Conservation (phyloP, 1,140 invertebrate genomes). For the Acromyrmex echinatior region DNA sequence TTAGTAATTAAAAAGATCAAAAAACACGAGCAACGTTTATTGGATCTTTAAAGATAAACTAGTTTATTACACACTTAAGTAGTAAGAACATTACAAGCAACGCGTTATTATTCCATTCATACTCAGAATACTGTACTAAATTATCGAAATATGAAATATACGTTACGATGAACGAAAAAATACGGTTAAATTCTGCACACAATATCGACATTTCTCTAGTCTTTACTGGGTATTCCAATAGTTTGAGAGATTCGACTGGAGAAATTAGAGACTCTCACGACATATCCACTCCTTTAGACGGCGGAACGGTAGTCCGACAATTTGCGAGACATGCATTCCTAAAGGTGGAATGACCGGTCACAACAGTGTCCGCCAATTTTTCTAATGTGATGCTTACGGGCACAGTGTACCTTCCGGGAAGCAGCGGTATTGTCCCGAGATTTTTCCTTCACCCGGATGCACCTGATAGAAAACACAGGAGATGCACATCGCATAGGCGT, state of each 20-base stretch:
- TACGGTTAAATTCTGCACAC: background rate
- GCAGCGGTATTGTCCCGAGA: constrained; percentile 73
- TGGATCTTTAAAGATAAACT: too few relatives aligned
- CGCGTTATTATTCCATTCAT: too few relatives aligned
- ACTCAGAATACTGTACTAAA: background rate
- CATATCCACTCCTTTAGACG: background rate
- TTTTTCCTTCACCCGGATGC: constrained; percentile 67
- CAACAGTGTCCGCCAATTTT: constrained; percentile 79
- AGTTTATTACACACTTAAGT: too few relatives aligned
- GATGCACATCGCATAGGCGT: constrained; percentile 24
- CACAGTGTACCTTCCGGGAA: constrained; percentile 79
- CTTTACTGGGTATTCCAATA: background rate
- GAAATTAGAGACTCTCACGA: constrained; percentile 54
- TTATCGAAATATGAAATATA: background rate
- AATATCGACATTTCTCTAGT: background rate
- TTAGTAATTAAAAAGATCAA: too few relatives aligned
- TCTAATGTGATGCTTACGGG: constrained; percentile 76
- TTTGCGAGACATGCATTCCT: constrained; percentile 78
- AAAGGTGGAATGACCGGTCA: constrained; percentile 75
- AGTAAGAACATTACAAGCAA: too few relatives aligned
- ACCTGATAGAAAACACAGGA: constrained; percentile 68
- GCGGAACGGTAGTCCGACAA: constrained; percentile 69
- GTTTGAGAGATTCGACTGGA: background rate
- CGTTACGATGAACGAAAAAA: background rate
- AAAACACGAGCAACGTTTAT: too few relatives aligned